Evolutionary conservation across 2,797 vertebrate species (phyloP).

Genomic region (Bucorvus abyssinicus): DNA sequence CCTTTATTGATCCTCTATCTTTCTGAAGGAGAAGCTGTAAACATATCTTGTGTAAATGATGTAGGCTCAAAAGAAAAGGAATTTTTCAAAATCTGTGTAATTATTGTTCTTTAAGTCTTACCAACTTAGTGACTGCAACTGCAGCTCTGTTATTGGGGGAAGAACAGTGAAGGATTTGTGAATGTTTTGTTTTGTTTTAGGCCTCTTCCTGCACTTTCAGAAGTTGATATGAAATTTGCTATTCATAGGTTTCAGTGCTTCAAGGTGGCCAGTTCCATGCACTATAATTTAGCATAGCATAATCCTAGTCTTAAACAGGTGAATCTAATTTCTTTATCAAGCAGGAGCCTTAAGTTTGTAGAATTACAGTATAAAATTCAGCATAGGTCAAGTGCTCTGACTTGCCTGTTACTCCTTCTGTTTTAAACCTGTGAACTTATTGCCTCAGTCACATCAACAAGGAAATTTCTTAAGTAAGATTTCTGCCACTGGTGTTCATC

Average conservation of each 20-base stretch:
- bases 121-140: not conserved
- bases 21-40: not conserved
- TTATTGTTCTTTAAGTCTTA: not conserved
- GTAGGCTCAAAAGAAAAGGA: not conserved
- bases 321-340: not conserved
- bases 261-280: not conserved
- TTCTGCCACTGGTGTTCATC: not conserved
- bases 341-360: not conserved
- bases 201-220: not conserved
- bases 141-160: not conserved
- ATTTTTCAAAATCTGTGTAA: not conserved
- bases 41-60: not conserved
- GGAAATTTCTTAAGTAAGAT: not conserved
- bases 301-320: not conserved
- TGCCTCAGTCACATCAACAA: not conserved
- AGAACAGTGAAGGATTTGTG: not conserved
- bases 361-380: not conserved
- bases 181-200: not conserved
- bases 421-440: not conserved
- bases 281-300: not conserved
- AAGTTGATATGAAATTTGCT: not conserved
- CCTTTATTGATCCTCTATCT: not conserved
- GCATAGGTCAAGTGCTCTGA: not conserved
- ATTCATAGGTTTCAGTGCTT: not conserved
- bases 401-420: not conserved